Evolutionary conservation across 2,888 invertebrate genomes (phyloP), one percentile per base, ranked within the genome.

Genomic region (Mythimna vitellina): DNA sequence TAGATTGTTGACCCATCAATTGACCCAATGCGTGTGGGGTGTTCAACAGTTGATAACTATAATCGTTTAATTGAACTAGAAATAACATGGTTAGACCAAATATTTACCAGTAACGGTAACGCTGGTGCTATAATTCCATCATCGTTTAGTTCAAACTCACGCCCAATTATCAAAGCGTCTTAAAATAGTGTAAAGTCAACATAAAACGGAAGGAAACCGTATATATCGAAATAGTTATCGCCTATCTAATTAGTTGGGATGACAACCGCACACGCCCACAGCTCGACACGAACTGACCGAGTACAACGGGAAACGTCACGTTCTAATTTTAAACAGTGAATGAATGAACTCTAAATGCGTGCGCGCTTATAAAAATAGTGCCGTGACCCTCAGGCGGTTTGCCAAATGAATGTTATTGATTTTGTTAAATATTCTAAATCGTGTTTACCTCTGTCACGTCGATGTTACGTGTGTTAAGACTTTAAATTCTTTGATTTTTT

Each of bases 341-440:
- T 95, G 94, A 95, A 95, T 95, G 94, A 95, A 95, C 94, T 93
- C 89, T 90, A 87, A 88, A 90, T 92, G 94, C 93, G 93, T 89
- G 90, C 86, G 90, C 92, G 91, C 90, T 85, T 84, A 81, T 85
- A 89, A 91, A 93, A 92, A 93, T 89, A 86, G 85, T 83, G 85
- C 71, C 85, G 85, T 91, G 91, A 91, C 92, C 91, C 90, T 86
- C 91, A 89, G 89, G 87, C 91, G 79, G 65, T 71, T 66, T 85
- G 89, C 88, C 89, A 80, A 86, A 82, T 66, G 61, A 82, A 80
- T 83, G 84, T 80, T 79, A 80, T 85, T 81, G 75, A 74, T 79
- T 85, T 84, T 79, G 46, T 72, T 54, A 51, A 56, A 81, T 81
- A 76, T 70, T 70, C 67, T 70, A 76, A 67, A 73, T 73, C 68